A percentile compares a stretch with the other conserved stretches of the same genome.
Evolutionary conservation across 2,888 invertebrate species (phyloP).

Genomic region (Ypsolopha scabrella): DNA sequence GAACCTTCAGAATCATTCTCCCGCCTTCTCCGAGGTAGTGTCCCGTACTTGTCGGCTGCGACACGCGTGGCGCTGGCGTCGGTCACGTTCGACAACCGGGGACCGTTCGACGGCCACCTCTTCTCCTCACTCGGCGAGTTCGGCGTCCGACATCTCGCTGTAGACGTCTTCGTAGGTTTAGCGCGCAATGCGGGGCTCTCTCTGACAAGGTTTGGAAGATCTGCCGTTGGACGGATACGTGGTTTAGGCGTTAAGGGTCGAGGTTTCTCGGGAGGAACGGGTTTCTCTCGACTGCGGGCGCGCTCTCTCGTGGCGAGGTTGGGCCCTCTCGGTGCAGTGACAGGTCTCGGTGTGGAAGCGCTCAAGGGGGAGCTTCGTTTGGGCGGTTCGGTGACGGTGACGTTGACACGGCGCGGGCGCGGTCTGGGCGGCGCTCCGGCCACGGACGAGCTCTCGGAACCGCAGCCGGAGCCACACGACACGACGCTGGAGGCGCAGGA

Average conservation of each 20-base stretch:
- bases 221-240: constrained; percentile 57
- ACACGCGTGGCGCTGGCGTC: constrained; percentile 47
- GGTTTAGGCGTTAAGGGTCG: constrained; percentile 60
- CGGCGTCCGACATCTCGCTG: constrained; percentile 72
- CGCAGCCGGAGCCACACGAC: constrained; percentile 83
- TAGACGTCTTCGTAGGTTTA: constrained; percentile 65
- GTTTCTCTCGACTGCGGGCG: constrained; percentile 72
- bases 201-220: constrained; percentile 64
- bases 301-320: constrained; percentile 68
- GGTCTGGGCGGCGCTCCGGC: constrained; percentile 63
- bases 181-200: constrained; percentile 57
- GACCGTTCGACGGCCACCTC: constrained; percentile 74
- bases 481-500: constrained; percentile 85
- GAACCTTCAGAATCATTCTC: constrained; percentile 73
- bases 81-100: constrained; percentile 27
- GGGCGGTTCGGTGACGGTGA: constrained; percentile 63
- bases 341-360: constrained; percentile 62
- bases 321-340: constrained; percentile 58
- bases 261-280: constrained; percentile 57
- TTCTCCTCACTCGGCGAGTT: constrained; percentile 77
- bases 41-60: constrained; percentile 81
- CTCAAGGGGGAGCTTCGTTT: constrained; percentile 63
- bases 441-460: constrained; percentile 84
- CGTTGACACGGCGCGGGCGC: constrained; percentile 68
- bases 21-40: constrained; percentile 79